Base-by-base conservation (phyloP, 2,888 invertebrate species). In the Agrochola lychnidis region DNA sequence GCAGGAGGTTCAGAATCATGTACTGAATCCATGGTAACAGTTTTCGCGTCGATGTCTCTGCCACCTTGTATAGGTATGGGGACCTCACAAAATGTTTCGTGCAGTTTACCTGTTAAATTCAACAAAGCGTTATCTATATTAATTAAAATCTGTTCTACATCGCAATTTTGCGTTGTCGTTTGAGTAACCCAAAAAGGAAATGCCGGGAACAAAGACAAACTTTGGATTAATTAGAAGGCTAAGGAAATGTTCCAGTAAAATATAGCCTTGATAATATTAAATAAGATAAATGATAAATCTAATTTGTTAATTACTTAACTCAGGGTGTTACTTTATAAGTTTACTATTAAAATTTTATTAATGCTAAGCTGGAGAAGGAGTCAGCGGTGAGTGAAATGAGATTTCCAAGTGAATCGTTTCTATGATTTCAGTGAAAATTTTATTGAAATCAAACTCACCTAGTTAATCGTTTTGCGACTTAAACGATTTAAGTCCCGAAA, bases 271-370 rank as follows among this genome's bases (percentile, higher is more conserved):
- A 36, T 51, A 36, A 40, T 19, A 42, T 25, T 48, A 40, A 76
- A 40, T 59, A 12, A 14, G 22, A 69, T 51, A 19, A 73, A 56
- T 16, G n/a, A 69, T 51, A 36, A 75, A 69, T 80, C 25, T 40
- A 7, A 62, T 79, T 72, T 40, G 10, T 25, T 79, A 40, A 45
- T 61, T 40, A 53, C 25, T 48, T 22, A 76, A 77, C 40, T 57
- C 76, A 14, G 16, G 25, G 16, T n/a, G 59, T 25, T 36, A 59
- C 70, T 57, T 56, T 57, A 16, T 79, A n/a, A 79, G n/a, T 45
- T 79, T 40, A 42, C 36, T 79, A 22, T 53, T n/a, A n/a, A n/a
- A n/a, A n/a, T 51, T 30, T 48, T n/a, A 76, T 79, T 16, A 51
- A 59, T 70, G 42, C 30, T 53, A 36, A 71, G 19, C 36, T 62